These are phyloP conservation scores for Columba janthina DNA, from an alignment of 2,113 vertebrate species.

Conservation along the genomic window DNA sequence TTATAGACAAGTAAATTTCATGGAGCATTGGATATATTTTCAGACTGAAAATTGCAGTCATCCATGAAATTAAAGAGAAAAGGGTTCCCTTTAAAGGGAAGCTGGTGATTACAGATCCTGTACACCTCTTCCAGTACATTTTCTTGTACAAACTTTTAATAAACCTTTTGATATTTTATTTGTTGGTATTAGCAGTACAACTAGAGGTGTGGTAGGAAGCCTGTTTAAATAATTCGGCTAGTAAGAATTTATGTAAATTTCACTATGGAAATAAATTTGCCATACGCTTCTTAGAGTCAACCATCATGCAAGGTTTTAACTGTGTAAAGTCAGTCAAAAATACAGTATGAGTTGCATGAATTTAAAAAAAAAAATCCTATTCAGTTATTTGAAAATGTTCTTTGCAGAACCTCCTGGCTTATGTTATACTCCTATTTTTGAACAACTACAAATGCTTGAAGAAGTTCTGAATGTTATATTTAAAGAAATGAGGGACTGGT, in stretches of 20 bases:
- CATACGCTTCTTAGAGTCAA: background rate
- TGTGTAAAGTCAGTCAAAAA: background rate
- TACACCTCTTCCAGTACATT: background rate
- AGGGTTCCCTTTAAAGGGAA: background rate
- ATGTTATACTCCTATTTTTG: background rate
- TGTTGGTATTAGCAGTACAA: background rate
- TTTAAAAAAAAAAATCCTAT: background rate
- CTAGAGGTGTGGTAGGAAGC: background rate
- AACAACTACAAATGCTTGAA: background rate
- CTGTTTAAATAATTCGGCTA: background rate
- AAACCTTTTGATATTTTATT: background rate
- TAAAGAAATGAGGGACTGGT: background rate
- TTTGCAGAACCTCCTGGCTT: background rate
- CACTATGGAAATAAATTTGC: background rate
- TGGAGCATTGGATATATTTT: conserved; percentile 57
- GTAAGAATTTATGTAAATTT: background rate
- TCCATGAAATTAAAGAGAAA: conserved; percentile 71
- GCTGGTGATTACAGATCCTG: conserved; percentile 13
- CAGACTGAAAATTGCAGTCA: conserved; percentile 63
- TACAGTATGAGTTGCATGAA: background rate
- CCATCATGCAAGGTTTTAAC: background rate
- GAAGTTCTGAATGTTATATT: background rate
- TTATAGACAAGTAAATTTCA: conserved; percentile 73
- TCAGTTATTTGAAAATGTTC: background rate
- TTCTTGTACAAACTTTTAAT: background rate